These are phyloP conservation scores for Heliothis subflexa DNA, from an alignment of 1,140 invertebrate genomes.

Conservation along the genomic window DNA sequence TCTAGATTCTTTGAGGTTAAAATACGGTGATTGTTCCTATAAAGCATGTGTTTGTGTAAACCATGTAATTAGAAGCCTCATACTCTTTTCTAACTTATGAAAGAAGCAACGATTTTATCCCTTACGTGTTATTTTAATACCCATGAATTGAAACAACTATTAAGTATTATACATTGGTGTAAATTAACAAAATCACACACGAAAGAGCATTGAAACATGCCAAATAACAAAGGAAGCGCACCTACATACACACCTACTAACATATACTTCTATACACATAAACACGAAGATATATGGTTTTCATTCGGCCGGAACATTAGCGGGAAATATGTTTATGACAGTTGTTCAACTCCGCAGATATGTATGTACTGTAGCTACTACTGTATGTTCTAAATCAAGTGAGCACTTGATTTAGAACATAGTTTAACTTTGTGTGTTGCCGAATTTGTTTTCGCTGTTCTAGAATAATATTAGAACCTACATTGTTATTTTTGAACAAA, in stretches of 20 bases:
- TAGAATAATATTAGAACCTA: no score
- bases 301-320: slow-evolving; percentile 30
- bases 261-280: not conserved
- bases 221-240: not conserved
- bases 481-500: no score
- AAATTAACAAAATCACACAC: not conserved
- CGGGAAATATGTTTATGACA: slow-evolving; percentile 31
- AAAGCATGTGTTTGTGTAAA: no score
- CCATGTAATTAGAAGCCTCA: no score
- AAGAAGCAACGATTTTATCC: no score
- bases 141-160: no score
- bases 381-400: no score
- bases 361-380: slow-evolving; percentile 11
- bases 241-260: not conserved
- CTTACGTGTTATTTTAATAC: no score
- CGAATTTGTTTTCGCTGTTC: not conserved
- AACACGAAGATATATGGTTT: slow-evolving; percentile 6
- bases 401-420: slow-evolving; percentile 17
- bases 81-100: no score
- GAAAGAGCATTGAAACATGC: slow-evolving; percentile 1
- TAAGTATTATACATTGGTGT: not conserved
- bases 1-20: no score
- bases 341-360: not conserved
- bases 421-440: slow-evolving; percentile 15
- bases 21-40: no score